Conservation (phyloP, 2,797 vertebrate species). For the Silurus aristotelis region DNA sequence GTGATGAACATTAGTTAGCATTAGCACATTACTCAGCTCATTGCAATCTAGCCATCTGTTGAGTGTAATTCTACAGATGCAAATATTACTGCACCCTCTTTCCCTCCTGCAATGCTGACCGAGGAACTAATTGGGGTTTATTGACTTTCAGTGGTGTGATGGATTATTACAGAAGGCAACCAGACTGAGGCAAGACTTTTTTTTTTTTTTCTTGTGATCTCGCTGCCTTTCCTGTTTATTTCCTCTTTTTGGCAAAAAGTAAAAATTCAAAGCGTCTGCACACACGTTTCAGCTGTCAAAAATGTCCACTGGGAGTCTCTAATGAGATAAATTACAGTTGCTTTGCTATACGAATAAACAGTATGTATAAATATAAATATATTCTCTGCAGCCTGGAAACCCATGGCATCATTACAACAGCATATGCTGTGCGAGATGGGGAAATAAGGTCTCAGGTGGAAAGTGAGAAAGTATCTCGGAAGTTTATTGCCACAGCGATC, state of each 20-base stretch:
- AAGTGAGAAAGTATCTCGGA: not conserved
- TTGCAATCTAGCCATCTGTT: slow-evolving; percentile 42
- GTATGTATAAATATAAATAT: not conserved
- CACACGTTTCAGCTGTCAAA: slow-evolving; percentile 12
- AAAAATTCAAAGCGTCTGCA: not conserved
- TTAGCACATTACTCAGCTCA: slow-evolving; percentile 11
- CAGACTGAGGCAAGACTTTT: not conserved
- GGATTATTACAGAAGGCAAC: slow-evolving; percentile 38
- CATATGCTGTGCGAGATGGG: not conserved
- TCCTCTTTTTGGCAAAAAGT: slow-evolving; percentile 22
- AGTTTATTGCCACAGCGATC: not conserved
- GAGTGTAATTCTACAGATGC: slow-evolving; percentile 41
- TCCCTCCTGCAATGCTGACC: slow-evolving; percentile 8
- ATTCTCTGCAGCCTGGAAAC: not conserved
- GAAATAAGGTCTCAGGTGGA: not conserved
- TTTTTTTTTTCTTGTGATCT: not conserved
- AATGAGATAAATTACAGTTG: slow-evolving; percentile 34
- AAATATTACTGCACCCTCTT: slow-evolving; percentile 42
- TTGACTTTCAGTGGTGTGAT: slow-evolving; percentile 36
- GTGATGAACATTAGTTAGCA: not conserved
- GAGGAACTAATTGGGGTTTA: slow-evolving; percentile 42
- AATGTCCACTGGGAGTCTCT: slow-evolving; percentile 7
- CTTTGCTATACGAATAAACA: not conserved
- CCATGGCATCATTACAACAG: not conserved
- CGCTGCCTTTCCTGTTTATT: slow-evolving; percentile 2